Percentiles rank a stretch among this genome's conserved stretches.
Evolutionary conservation across 2,113 vertebrate genomes (phyloP).

Genomic region (Cochlearius cochlearius): DNA sequence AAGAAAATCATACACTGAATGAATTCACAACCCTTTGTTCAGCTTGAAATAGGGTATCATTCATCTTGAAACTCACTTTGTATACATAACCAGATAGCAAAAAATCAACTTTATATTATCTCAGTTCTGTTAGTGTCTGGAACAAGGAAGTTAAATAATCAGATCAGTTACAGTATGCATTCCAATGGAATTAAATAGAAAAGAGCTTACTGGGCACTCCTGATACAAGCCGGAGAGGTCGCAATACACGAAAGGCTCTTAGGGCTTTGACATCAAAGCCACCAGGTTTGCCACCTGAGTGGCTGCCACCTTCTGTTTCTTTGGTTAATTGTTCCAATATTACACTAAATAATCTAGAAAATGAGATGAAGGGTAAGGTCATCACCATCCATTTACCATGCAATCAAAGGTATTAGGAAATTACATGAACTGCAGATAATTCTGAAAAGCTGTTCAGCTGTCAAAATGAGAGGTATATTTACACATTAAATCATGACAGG

Average conservation of each 20-base stretch:
- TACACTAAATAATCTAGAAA: conserved; percentile 96
- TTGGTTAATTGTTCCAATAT: conserved; percentile 99
- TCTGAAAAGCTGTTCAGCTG: neutral
- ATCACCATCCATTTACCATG: conserved; percentile 9
- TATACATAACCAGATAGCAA: neutral
- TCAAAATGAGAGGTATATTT: neutral
- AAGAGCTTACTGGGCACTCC: conserved; percentile 96
- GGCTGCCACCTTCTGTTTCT: conserved; percentile 81
- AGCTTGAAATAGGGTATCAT: neutral
- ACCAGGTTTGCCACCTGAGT: conserved; percentile 90
- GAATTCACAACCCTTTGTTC: neutral
- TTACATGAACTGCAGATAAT: conserved; percentile 4
- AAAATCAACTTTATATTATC: neutral
- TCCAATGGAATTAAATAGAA: conserved; percentile 4
- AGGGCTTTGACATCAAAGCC: conserved; percentile 99
- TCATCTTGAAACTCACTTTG: neutral
- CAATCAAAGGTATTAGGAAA: neutral
- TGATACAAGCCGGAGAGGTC: conserved; percentile 98
- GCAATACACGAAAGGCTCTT: conserved; percentile 96
- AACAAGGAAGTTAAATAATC: neutral
- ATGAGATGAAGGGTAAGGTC: conserved; percentile 42
- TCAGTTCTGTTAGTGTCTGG: neutral
- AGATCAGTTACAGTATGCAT: neutral
- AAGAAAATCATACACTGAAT: neutral
- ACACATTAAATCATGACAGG: neutral